Evolutionary conservation across 2,113 vertebrate species (phyloP), one percentile per base, ranked within the genome.

Genomic region (Nothobranchius kuhntae): DNA sequence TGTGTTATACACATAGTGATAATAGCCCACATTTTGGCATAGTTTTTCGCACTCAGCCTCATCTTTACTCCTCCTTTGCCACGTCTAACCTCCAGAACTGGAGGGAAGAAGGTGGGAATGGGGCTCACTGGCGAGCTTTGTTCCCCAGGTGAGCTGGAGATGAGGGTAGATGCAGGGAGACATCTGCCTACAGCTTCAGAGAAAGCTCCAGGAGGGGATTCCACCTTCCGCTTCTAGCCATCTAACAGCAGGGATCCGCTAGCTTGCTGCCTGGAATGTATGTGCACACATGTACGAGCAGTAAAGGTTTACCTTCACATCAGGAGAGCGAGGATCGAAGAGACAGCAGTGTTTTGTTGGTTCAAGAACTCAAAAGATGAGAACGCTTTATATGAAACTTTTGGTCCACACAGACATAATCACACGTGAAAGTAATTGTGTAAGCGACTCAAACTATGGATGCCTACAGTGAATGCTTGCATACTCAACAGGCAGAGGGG

Each of bases 181-280:
- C 86, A 86, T 86, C 81, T 89, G 90, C 80, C 78, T 85, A 54
- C 71, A 80, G 86, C 86, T 72, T 69, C 78, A 68, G 71, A 73
- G 79, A 9, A 75, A 80, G 61, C 76, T 89, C 81, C 76, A 67
- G 45, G 71, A 69, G 76, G 87, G 77, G 86, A 89, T 88, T 86
- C 87, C 80, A 68, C 86, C 85, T 60, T 89, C 77, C 66, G 52
- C 55, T 73, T 73, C 71, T 81, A 83, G 82, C 64, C 51, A 71
- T 47, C 78, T 65, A 74, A 73, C 86, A 83, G 85, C 71, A 63
- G 85, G 86, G 65, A 69, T 67, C 59, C 62, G 72, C 59, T 45
- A 26, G 51, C 74, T 44, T 30, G 30, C 71, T 79, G 58, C 61
- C 51, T 53, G 57, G 56, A 64, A 57, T 73, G 21, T 71, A 40